phyloP scores from a whole-genome alignment of 2,888 invertebrate species.

The Aquatica leii region DNA sequence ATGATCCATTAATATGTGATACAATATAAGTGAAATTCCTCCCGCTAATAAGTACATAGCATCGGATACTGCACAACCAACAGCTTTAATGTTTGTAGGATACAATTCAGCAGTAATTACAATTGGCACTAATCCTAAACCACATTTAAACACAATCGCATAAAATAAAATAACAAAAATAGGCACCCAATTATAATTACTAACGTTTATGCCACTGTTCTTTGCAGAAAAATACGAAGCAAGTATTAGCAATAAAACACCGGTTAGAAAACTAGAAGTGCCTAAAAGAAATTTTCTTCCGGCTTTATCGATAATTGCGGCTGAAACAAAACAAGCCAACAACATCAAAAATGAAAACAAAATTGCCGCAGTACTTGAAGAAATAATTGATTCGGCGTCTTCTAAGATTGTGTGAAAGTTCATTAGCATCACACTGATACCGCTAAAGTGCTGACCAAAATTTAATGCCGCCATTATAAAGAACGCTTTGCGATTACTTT shows the following conservation, averaged over 20 bases:
- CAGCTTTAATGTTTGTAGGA: slow-evolving; percentile 58
- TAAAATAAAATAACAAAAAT: slow-evolving; percentile 55
- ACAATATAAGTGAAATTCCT: slow-evolving; percentile 52
- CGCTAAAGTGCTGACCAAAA: slow-evolving; percentile 56
- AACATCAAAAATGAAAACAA: slow-evolving; percentile 56
- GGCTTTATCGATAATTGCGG: slow-evolving; percentile 53
- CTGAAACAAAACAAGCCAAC: slow-evolving; percentile 49
- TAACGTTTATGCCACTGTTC: slow-evolving; percentile 46
- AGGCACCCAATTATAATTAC: slow-evolving; percentile 55
- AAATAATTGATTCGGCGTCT: slow-evolving; percentile 54
- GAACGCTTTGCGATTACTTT: slow-evolving; percentile 55
- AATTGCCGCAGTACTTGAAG: slow-evolving; percentile 52
- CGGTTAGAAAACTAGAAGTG: slow-evolving; percentile 53
- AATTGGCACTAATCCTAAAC: slow-evolving; percentile 57
- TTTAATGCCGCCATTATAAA: slow-evolving; percentile 57
- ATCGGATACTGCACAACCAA: slow-evolving; percentile 57
- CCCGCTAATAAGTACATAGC: slow-evolving; percentile 54
- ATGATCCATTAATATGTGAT: slow-evolving; percentile 46
- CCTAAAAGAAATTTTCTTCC: slow-evolving; percentile 55
- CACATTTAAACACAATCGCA: slow-evolving; percentile 55
- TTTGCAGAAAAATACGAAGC: slow-evolving; percentile 55
- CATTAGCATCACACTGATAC: slow-evolving; percentile 58
- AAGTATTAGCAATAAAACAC: slow-evolving; percentile 50
- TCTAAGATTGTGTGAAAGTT: slow-evolving; percentile 56
- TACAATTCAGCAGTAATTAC: no score